Evolutionary conservation across 2,797 vertebrate species (phyloP).

Genomic region (Galagoides demidoff): DNA sequence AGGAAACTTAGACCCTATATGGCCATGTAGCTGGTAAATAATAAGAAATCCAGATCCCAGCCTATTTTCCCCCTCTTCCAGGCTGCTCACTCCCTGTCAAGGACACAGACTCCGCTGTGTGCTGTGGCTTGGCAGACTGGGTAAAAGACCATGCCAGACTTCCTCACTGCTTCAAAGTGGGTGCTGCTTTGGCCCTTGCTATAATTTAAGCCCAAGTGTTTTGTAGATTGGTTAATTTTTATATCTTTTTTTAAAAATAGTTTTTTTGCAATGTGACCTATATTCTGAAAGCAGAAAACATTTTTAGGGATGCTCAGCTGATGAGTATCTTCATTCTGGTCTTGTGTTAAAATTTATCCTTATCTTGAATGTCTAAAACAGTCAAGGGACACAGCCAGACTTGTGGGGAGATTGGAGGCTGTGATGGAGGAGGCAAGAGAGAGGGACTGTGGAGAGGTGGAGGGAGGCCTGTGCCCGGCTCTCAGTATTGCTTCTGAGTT

Average conservation of each 20-base stretch:
- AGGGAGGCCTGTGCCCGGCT: neutral
- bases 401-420: too few relatives aligned
- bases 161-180: neutral
- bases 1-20: neutral
- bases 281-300: neutral
- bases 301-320: neutral
- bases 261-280: neutral
- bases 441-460: neutral
- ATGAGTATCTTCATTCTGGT: neutral
- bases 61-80: neutral
- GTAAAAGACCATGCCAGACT: accelerated
- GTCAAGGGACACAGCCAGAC: neutral
- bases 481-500: neutral
- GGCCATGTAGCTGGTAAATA: neutral
- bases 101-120: neutral
- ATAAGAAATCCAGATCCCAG: neutral
- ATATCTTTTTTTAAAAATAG: neutral
- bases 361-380: neutral
- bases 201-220: neutral
- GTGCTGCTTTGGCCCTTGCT: neutral
- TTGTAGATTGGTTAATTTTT: neutral
- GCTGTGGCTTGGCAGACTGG: too few relatives aligned
- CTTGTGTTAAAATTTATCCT: neutral
- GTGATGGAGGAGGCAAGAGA: accelerated
- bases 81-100: neutral